Evolutionary conservation across 2,888 invertebrate genomes (phyloP).

Genomic region (Pterobdella sp.): DNA sequence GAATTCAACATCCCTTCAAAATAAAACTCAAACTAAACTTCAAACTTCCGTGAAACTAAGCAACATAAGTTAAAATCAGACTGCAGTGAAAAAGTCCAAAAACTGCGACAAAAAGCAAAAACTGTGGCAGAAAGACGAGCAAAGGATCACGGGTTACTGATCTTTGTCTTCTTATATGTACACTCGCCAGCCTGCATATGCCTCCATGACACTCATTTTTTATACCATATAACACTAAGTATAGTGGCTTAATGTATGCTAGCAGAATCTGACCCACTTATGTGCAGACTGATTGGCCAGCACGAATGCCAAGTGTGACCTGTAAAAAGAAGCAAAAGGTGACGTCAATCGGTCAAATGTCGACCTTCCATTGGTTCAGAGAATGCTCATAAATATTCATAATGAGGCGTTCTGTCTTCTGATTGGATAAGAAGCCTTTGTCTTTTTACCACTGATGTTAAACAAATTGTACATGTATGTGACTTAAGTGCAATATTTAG

Average conservation of each 20-base stretch:
- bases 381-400: conserved; percentile 19
- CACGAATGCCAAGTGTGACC: conserved; percentile 22
- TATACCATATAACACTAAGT: no score
- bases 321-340: conserved; percentile 19
- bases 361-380: conserved; percentile 25
- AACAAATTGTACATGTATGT: not conserved
- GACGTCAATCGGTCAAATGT: conserved; percentile 26
- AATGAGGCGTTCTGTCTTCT: not conserved
- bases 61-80: no score
- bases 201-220: no score
- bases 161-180: no score
- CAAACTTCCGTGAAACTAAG: no score
- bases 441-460: not conserved
- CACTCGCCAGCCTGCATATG: no score
- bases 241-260: not conserved
- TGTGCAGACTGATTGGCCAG: conserved; percentile 23
- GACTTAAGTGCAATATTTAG: not conserved
- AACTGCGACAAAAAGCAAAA: no score
- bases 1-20: no score
- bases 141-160: no score
- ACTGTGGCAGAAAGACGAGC: no score
- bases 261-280: conserved; percentile 18
- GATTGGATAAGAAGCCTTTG: conserved; percentile 11
- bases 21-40: no score
- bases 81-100: no score